Conservation (phyloP, 2,888 invertebrate species). For the Parasteatoda lunata region DNA sequence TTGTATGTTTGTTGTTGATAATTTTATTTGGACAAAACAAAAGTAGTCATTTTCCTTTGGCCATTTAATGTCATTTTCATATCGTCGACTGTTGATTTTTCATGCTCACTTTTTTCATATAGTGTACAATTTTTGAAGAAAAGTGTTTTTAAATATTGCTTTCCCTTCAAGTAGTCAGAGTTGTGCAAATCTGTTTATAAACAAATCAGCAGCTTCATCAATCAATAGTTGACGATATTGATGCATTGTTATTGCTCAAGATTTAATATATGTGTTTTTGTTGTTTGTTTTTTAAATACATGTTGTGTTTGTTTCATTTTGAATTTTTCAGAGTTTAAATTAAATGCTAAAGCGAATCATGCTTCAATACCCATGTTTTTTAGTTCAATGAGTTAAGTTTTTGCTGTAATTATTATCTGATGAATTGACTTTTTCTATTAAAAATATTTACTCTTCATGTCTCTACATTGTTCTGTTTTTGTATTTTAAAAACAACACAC, state of each 20-base stretch:
- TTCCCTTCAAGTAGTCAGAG: not conserved
- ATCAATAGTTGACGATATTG: constrained; percentile 22
- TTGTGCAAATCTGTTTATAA: not conserved
- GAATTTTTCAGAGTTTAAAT: constrained; percentile 4
- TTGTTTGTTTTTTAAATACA: constrained; percentile 26
- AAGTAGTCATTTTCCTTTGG: no score
- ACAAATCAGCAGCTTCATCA: not conserved
- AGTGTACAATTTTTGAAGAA: not conserved
- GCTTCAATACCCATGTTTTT: constrained; percentile 49
- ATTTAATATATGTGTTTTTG: constrained; percentile 14
- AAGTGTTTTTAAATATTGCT: not conserved
- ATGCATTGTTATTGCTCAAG: constrained; percentile 45
- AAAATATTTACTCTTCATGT: constrained; percentile 67
- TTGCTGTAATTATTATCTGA: constrained; percentile 62
- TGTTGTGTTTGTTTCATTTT: not conserved
- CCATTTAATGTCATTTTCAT: not conserved
- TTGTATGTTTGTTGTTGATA: not conserved
- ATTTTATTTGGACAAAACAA: no score
- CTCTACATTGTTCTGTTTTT: constrained; percentile 31
- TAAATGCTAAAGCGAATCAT: not conserved
- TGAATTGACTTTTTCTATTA: constrained; percentile 67
- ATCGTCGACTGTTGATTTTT: constrained; percentile 2
- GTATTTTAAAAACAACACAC: not conserved
- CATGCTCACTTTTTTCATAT: constrained; percentile 2
- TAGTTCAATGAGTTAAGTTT: constrained; percentile 54